Percentiles rank a stretch among this genome's conserved stretches.
phyloP scores from a whole-genome alignment of 2,113 vertebrate genomes.

The Nycticryphes semicollaris region DNA sequence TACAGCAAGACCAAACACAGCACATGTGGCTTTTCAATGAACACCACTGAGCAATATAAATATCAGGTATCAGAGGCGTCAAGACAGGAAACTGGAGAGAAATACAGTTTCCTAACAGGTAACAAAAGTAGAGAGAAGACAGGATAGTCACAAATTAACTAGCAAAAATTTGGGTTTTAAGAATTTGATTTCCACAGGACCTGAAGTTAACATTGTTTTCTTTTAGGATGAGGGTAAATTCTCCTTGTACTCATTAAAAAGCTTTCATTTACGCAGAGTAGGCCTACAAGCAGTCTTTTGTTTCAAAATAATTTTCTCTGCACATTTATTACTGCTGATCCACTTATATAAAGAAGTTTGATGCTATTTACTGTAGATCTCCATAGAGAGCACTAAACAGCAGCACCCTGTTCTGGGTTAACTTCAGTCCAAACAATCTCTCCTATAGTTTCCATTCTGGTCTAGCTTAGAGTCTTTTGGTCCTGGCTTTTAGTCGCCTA shows the following conservation, averaged over 20 bases:
- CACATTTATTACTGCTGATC: neutral
- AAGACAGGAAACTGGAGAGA: neutral
- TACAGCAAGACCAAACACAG: neutral
- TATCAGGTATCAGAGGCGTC: neutral
- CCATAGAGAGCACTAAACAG: neutral
- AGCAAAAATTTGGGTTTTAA: neutral
- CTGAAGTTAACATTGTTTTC: neutral
- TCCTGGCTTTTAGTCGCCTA: neutral
- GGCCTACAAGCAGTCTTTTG: neutral
- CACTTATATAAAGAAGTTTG: neutral
- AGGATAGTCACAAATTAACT: neutral
- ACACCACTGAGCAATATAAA: neutral
- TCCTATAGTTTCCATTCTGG: neutral
- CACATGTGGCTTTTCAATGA: neutral
- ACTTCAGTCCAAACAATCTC: neutral
- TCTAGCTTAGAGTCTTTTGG: neutral
- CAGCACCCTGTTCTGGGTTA: neutral
- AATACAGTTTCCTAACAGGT: neutral
- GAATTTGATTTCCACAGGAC: neutral
- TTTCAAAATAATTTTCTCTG: neutral
- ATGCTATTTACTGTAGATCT: neutral
- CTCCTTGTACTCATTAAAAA: neutral
- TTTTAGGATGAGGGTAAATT: neutral
- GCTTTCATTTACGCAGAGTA: neutral
- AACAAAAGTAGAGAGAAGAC: neutral